Percentiles rank a stretch among this genome's conserved stretches.
Conservation (phyloP, 2,888 invertebrate genomes). For the Tetramorium bicarinatum region DNA sequence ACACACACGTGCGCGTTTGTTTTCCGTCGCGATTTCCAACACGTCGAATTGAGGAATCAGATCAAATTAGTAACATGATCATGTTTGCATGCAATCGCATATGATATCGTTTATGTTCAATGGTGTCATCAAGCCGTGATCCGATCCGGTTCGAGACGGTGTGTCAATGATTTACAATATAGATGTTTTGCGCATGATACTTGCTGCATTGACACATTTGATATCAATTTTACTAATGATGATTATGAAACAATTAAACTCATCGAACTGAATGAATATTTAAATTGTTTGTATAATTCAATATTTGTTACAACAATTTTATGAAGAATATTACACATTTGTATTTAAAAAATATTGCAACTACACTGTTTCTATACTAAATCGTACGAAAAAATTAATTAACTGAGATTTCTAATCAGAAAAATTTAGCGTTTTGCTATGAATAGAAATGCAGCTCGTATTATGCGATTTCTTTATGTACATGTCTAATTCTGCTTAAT, state of each 20-base stretch:
- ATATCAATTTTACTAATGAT: not conserved
- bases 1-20: constrained; percentile 24
- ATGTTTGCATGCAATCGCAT: constrained; percentile 40
- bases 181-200: constrained; percentile 26
- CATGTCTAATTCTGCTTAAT: constrained; percentile 43
- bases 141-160: constrained; percentile 4
- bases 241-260: not conserved
- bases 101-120: constrained; percentile 3
- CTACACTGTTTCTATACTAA: not conserved
- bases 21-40: constrained; percentile 44
- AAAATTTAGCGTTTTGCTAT: not conserved
- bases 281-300: not conserved
- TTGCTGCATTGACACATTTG: constrained; percentile 6
- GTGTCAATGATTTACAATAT: constrained; percentile 9
- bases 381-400: not conserved
- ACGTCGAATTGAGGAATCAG: constrained; percentile 31
- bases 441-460: constrained; percentile 14
- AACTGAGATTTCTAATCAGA: not conserved
- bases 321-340: not conserved
- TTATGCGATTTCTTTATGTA: constrained; percentile 16
- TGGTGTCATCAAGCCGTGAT: not conserved
- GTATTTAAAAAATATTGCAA: not conserved
- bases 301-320: not conserved
- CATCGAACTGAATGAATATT: not conserved
- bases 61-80: constrained; percentile 28